A percentile compares a stretch with the other conserved stretches of the same genome.
Evolutionary conservation across 2,888 invertebrate genomes (phyloP).

Genomic region (Bimastos eiseni): DNA sequence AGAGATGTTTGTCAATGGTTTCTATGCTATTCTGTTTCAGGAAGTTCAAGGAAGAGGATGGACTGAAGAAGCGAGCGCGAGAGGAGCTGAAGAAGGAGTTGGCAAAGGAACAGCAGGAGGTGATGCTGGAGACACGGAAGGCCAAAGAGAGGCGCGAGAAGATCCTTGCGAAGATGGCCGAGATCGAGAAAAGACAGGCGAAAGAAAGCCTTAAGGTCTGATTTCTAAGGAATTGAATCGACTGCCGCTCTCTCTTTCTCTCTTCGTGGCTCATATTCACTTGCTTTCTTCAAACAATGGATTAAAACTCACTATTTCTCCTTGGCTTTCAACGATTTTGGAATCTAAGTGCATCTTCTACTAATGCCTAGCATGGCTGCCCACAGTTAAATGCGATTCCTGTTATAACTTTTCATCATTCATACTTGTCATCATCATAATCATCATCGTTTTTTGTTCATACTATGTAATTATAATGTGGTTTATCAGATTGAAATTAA

Average conservation of each 20-base stretch:
- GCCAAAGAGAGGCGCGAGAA: slow-evolving; percentile 43
- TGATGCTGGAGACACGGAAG: slow-evolving; percentile 30
- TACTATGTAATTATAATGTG: no score
- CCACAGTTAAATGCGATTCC: no score
- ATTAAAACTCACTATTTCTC: no score
- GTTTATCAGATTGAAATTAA: no score
- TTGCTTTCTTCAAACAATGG: no score
- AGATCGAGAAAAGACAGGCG: slow-evolving; percentile 48
- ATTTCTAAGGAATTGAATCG: not conserved
- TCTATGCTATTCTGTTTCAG: not conserved
- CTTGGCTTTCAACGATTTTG: no score
- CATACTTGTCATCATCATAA: no score
- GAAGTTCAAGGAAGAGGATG: slow-evolving; percentile 21
- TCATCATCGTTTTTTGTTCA: no score
- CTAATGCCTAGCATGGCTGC: no score
- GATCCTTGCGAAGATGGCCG: slow-evolving; percentile 46
- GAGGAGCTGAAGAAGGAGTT: slow-evolving; percentile 42
- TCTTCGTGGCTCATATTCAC: no score
- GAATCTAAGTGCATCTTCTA: no score
- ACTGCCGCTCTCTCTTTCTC: no score
- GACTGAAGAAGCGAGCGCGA: slow-evolving; percentile 40
- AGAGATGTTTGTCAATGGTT: not conserved
- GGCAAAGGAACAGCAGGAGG: slow-evolving; percentile 27
- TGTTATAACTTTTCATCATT: not conserved
- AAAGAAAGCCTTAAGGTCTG: slow-evolving; percentile 51